Evolutionary conservation across 1,140 invertebrate genomes (phyloP).

Genomic region (Lepidurus arcticus): DNA sequence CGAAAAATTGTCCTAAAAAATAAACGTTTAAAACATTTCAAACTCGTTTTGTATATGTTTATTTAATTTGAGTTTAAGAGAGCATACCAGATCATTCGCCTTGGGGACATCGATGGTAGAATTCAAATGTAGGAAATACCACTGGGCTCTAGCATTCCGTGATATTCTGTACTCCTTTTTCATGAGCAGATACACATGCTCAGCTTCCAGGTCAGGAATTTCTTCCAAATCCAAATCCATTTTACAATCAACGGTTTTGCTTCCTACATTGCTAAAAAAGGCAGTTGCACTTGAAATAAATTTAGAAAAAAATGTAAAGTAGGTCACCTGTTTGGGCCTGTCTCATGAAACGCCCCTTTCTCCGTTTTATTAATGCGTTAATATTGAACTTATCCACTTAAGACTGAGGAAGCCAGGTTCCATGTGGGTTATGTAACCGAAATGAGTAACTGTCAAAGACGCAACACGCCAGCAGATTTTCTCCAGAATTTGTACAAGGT

Average conservation of each 20-base stretch:
- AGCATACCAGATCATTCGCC: conserved; percentile 42
- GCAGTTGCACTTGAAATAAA: background rate
- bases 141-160: conserved; percentile 65
- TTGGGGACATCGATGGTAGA: conserved; percentile 51
- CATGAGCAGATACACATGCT: conserved; percentile 63
- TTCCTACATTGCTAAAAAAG: background rate
- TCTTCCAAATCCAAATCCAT: conserved; percentile 18
- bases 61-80: conserved; percentile 26
- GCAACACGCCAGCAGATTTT: background rate
- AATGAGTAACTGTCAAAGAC: background rate
- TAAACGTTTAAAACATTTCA: conserved; percentile 28
- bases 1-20: conserved; percentile 43
- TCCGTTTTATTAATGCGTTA: background rate
- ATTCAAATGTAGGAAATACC: conserved; percentile 66
- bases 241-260: background rate
- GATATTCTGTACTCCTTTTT: conserved; percentile 68
- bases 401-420: background rate
- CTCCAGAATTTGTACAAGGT: background rate
- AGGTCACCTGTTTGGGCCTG: conserved; percentile 9
- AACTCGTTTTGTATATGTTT: background rate
- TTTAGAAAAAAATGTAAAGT: background rate
- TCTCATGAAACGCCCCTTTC: background rate
- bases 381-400: background rate
- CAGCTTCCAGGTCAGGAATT: conserved; percentile 52
- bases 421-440: background rate